Base-by-base conservation (phyloP, 35 echinoderm and acorn worm species). In the Nesometra sesokonis region DNA sequence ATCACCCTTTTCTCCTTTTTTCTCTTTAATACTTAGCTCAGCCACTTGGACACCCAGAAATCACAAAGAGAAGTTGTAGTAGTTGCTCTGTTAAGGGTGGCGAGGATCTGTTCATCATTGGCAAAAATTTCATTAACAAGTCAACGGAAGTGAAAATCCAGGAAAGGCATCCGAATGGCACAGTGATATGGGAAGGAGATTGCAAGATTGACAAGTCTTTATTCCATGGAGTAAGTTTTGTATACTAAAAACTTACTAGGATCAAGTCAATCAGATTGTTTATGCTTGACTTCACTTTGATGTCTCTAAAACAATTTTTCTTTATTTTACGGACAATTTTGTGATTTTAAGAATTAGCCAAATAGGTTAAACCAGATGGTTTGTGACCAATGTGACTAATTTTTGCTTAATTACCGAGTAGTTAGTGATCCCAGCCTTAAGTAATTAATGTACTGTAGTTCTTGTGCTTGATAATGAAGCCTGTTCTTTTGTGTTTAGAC, bases 21-120 rank as follows among this genome's bases (percentile, higher is more conserved):
- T 3, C 3, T 38, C 30, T 86, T 37, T n/a, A 77, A 21, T 47
- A 17, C 79, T 11, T 82, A 99, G 96, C 96, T 27, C 96, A 99
- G 83, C 96, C 96, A n/a, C 90, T 91, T 35, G 96, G 96, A 19
- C 92, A 94, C 47, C 96, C 96, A 33, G 96, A 99, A 87, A 94
- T 99, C 23, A 84, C 93, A n/a, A 99, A 99, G 57, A 99, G 90
- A 86, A 94, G 92, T 86, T 82, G 94, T 32, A 90, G 84, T 3
- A 46, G 57, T 29, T 92, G 90, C 52, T 94, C 96, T 37, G 90
- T 91, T n/a, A 57, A 88, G 21, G 96, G 96, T 34, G 90, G 93
- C 9, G 91, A 99, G 35, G 96, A 99, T 36, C 43, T 99, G 37
- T 99, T 99, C 83, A 94, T 99, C 77, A 91, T 99, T 17, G 96